Conservation (phyloP, 2,888 invertebrate species). For the Drosophila multiciliata region DNA sequence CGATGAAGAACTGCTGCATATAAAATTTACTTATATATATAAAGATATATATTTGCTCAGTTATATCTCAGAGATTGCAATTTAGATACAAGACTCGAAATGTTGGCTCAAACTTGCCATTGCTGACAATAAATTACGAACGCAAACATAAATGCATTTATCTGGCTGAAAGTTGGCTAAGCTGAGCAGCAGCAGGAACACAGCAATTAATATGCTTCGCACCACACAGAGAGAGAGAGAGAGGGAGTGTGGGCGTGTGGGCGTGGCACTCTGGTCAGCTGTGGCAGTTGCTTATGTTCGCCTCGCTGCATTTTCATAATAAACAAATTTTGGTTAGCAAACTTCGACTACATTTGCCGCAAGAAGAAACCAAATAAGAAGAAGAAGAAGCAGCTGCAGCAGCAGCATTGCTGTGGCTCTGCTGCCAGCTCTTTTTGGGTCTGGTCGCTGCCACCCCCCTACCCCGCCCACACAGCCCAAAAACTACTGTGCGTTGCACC, state of each 20-base stretch:
- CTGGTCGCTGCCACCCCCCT: neutral
- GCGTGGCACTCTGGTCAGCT: conserved; percentile 31
- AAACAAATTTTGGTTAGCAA: conserved; percentile 69
- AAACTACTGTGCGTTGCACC: conserved; percentile 73
- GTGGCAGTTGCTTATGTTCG: conserved; percentile 76
- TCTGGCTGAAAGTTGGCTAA: conserved; percentile 44
- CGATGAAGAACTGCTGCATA: conserved; percentile 12
- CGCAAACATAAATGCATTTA: conserved; percentile 61
- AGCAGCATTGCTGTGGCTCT: conserved; percentile 57
- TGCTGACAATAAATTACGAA: conserved; percentile 60
- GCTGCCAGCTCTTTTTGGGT: conserved; percentile 15
- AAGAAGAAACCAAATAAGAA: conserved; percentile 14
- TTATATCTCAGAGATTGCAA: conserved; percentile 21
- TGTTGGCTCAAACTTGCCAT: conserved; percentile 40
- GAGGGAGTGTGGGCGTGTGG: neutral
- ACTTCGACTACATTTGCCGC: conserved; percentile 14
- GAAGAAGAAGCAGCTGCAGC: neutral
- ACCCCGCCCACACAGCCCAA: neutral
- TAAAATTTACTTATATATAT: conserved; percentile 3
- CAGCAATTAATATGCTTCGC: conserved; percentile 71
- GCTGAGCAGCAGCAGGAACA: conserved; percentile 36
- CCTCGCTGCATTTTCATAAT: conserved; percentile 79
- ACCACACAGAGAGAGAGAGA: neutral
- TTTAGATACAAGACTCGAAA: conserved; percentile 12
- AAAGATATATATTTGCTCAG: conserved; percentile 33